These are phyloP conservation scores for Oreocharis arfaki DNA, from an alignment of 2,113 vertebrate genomes.

Conservation along the genomic window DNA sequence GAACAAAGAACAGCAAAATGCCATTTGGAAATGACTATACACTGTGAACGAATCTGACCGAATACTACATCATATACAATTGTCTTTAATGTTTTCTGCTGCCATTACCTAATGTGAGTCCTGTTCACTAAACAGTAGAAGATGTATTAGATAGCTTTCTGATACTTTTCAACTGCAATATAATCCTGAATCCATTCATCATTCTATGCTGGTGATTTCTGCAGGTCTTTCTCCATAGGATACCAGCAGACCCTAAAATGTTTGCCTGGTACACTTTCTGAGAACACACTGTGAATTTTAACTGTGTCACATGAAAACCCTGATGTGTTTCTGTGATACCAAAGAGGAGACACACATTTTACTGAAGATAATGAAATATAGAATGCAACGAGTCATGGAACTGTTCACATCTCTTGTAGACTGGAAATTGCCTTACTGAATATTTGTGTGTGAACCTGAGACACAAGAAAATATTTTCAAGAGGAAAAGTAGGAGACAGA, in stretches of 20 bases:
- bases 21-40: constrained; percentile 68
- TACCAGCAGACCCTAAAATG: constrained; percentile 20
- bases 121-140: constrained; percentile 46
- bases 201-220: neutral
- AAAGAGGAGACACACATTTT: neutral
- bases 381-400: neutral
- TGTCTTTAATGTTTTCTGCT: constrained; percentile 57
- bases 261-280: neutral
- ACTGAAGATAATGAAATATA: constrained; percentile 11
- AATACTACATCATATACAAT: constrained; percentile 52
- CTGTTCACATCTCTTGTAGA: neutral
- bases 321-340: neutral
- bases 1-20: constrained; percentile 56
- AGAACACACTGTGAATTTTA: neutral
- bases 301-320: neutral
- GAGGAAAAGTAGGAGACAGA: neutral
- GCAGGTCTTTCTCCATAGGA: neutral
- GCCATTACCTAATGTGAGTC: constrained; percentile 47
- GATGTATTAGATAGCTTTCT: constrained; percentile 52
- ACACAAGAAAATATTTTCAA: neutral
- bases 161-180: constrained; percentile 29
- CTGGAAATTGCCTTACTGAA: neutral
- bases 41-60: constrained; percentile 38
- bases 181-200: constrained; percentile 41
- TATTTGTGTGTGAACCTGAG: neutral